Evolutionary conservation across 2,113 vertebrate genomes (phyloP).

Genomic region (Syrmaticus mikado): DNA sequence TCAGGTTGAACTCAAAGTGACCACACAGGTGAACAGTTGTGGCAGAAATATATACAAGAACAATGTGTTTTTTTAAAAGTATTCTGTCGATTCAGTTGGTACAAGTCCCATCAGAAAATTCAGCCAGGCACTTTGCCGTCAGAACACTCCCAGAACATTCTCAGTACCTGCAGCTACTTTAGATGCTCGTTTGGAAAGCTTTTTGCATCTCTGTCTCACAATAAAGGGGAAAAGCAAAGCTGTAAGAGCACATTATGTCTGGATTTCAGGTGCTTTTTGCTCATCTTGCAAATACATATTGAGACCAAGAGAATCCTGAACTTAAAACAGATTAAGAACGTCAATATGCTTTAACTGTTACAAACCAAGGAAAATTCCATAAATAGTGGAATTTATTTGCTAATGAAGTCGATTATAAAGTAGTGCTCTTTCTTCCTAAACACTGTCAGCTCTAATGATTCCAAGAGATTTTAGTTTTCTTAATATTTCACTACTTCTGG

Average conservation of each 20-base stretch:
- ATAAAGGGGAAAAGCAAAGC: conserved; percentile 10
- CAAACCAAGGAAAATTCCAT: not conserved
- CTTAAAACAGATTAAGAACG: not conserved
- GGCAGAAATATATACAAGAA: not conserved
- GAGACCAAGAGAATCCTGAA: not conserved
- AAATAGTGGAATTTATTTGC: not conserved
- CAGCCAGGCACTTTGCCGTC: not conserved
- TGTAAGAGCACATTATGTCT: not conserved
- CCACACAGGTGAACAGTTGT: not conserved
- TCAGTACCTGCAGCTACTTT: conserved; percentile 37
- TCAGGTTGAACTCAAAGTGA: accelerated
- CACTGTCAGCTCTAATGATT: not conserved
- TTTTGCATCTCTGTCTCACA: conserved; percentile 45
- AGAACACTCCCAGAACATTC: conserved; percentile 5
- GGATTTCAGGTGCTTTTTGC: not conserved
- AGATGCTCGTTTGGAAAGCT: conserved; percentile 55
- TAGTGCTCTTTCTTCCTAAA: not conserved
- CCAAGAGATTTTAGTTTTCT: not conserved
- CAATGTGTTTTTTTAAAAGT: not conserved
- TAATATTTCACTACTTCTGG: not conserved
- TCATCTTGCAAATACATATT: not conserved
- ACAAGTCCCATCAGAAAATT: not conserved
- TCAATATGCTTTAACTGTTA: not conserved
- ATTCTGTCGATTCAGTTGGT: not conserved
- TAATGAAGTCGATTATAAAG: not conserved